Base-by-base conservation (phyloP, 2,113 vertebrate genomes). In the Dermatemys mawii region DNA sequence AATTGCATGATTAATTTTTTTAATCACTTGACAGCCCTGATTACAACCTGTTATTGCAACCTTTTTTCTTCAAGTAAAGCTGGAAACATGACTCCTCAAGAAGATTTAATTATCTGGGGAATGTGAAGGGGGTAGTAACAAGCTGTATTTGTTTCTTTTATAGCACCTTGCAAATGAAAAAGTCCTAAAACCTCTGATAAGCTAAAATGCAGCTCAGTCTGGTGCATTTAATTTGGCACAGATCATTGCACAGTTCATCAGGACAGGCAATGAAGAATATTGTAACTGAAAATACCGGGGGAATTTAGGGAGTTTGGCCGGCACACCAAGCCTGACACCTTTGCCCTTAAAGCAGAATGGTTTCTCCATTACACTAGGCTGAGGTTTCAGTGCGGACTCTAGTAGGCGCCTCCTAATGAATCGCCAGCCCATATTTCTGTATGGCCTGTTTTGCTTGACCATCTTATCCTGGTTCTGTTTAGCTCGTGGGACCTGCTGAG, bases 61-160 rank as follows among this genome's bases (percentile, higher is more conserved):
- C 35, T 63, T 32, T n/a, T 67, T 67, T 16, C 60, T 67, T 35
- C 35, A 19, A 91, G 53, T 78, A 14, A 3, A 87, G 19, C 24
- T 29, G 79, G 51, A 88, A 90, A 50, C 38, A 2, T 4, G 10
- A 48, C 13, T 67, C 80, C 85, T 57, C 8, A 27, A 21, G 70
- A 44, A 44, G 44, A 11, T 48, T 8, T 91, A n/a, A 26, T 29
- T 8, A 3, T 79, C 0, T 0, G 3, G 11, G 11, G 16, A 3
- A 46, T 55, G n/a, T 32, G 70, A 57, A 70, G 54, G 46, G 35
- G n/a, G 16, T 38, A 14, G 8, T 35, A 41, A 53, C 84, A 14
- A 13, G 24, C 70, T 83, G n/a, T 83, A 57, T 27, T 46, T 78
- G 49, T 57, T 27, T 0, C 0, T 50, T 49, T 48, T 17, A n/a